Conservation (phyloP, 2,113 vertebrate species). For the Merops nubicus region DNA sequence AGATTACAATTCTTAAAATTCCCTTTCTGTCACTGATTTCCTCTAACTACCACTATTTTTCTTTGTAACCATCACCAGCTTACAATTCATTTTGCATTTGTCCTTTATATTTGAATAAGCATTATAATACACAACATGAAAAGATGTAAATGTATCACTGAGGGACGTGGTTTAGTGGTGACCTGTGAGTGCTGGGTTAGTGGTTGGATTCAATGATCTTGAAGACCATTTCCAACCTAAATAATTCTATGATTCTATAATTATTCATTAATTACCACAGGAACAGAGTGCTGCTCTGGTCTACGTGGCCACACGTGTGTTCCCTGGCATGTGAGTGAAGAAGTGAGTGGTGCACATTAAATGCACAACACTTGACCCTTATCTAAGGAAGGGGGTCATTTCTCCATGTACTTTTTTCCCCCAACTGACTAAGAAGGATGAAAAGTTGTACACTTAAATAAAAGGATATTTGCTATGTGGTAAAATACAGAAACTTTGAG, state of each 20-base stretch:
- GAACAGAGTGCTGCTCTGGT: not conserved
- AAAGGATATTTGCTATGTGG: not conserved
- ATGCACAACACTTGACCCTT: not conserved
- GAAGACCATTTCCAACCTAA: not conserved
- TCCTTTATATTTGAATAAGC: not conserved
- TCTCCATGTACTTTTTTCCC: not conserved
- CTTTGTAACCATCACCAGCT: not conserved
- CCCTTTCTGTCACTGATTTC: not conserved
- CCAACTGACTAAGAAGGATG: not conserved
- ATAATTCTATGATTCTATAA: not conserved
- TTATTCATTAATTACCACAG: not conserved
- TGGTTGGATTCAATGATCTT: not conserved
- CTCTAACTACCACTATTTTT: not conserved
- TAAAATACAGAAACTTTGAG: not conserved
- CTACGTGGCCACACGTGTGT: not conserved
- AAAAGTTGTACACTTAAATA: not conserved
- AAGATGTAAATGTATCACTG: not conserved
- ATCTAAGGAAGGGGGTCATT: not conserved
- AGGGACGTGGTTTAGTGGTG: not conserved
- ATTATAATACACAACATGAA: not conserved
- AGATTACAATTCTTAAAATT: not conserved
- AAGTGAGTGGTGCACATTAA: not conserved
- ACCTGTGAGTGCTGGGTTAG: not conserved
- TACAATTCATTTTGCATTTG: not conserved
- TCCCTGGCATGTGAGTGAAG: not conserved